Base-by-base conservation (phyloP, 2,113 vertebrate genomes). In the Ictalurus punctatus region DNA sequence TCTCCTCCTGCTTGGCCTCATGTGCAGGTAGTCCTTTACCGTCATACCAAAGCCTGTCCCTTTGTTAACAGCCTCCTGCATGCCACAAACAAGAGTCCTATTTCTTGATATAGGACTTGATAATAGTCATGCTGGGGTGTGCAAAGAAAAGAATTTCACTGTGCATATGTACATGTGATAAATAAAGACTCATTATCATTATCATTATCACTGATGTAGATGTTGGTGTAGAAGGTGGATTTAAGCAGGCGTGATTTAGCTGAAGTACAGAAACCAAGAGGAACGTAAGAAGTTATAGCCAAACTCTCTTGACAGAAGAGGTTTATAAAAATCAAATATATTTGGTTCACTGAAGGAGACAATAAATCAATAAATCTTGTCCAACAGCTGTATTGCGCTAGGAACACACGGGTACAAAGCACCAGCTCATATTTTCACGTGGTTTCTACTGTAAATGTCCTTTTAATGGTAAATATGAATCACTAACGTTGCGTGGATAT, bases 251-350 rank as follows among this genome's bases (percentile, higher is more conserved):
- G 25, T 84, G 89, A 92, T 90, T 71, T 87, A 87, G 67, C 59
- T 76, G 79, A 65, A 80, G 58, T 44, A 17, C 0, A 83, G 8
- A 83, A 54, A 34, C 56, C 48, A 48, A 67, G 3, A 80, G 25
- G n/a, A 86, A 86, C 65, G 63, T 88, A 67, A 87, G n/a, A 76
- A 83, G 27, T 79, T 65, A 89, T 78, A 27, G 81, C 67, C 86
- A 21, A 91, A 88, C 84, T 19, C 76, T 34, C 80, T 56, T 85
- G 81, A 89, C 73, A 83, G 83, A 88, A 81, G 73, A 69, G 12
- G 40, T 89, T 88, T 86, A 56, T 84, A 78, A 86, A 85, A 90
- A 89, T 90, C 86, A 87, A 91, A 87, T 81, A 87, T 89, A 89
- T 87, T 91, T 88, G 71, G 86, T 87, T 86, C 58, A 71, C 89